Evolutionary conservation across 2,113 vertebrate species (phyloP).

Genomic region (Strigops habroptila): DNA sequence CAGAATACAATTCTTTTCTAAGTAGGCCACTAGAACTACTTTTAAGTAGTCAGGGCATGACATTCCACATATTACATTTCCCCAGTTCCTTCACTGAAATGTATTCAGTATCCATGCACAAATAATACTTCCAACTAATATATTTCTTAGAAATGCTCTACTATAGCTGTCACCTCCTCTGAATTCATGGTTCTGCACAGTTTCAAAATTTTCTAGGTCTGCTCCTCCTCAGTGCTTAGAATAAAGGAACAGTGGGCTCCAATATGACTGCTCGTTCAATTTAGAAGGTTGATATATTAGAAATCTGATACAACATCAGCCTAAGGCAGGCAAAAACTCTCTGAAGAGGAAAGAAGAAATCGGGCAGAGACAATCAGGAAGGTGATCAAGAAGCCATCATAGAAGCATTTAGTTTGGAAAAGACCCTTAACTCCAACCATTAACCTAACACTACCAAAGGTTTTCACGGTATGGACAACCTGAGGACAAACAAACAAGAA

Average conservation of each 20-base stretch:
- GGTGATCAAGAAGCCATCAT: background rate
- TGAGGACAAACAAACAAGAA: background rate
- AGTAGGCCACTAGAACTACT: background rate
- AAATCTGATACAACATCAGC: background rate
- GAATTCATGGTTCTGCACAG: background rate
- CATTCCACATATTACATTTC: background rate
- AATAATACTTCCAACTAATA: background rate
- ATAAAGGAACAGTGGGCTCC: background rate
- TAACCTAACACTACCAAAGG: background rate
- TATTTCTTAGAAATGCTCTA: background rate
- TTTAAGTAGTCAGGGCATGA: background rate
- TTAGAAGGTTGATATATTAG: background rate
- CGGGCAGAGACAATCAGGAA: background rate
- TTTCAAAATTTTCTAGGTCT: background rate
- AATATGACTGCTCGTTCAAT: background rate
- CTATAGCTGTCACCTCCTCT: background rate
- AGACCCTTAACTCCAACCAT: background rate
- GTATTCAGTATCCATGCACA: background rate
- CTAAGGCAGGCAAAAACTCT: background rate
- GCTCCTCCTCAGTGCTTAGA: background rate
- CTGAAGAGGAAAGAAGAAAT: background rate
- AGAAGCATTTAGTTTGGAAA: background rate
- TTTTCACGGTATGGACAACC: background rate
- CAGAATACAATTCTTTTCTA: background rate
- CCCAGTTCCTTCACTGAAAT: background rate